Percentiles rank a stretch among this genome's conserved stretches.
These are phyloP conservation scores for Argynnis bischoffii DNA, from an alignment of 2,888 invertebrate species.

Conservation along the genomic window DNA sequence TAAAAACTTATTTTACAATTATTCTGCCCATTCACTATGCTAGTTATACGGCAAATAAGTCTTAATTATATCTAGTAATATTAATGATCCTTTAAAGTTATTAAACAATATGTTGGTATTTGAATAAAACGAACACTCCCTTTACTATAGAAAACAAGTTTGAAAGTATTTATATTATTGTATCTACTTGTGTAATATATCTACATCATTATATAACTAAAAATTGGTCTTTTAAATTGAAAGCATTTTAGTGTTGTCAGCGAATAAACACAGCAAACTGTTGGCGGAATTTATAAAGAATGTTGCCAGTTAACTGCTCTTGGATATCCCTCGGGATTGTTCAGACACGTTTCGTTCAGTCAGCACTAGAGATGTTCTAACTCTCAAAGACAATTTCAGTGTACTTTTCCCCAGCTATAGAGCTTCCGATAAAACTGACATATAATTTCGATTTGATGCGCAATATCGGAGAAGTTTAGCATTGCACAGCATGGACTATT, in stretches of 20 bases:
- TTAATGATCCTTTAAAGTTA: too few relatives aligned
- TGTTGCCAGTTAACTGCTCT: conserved; percentile 64
- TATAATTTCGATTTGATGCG: conserved; percentile 56
- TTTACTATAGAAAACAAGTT: too few relatives aligned
- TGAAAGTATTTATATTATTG: too few relatives aligned
- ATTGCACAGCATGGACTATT: neutral
- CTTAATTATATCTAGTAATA: too few relatives aligned
- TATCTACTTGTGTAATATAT: neutral
- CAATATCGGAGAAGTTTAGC: conserved; percentile 6
- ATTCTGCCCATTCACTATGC: too few relatives aligned
- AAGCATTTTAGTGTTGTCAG: conserved; percentile 26
- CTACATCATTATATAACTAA: neutral
- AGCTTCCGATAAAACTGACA: conserved; percentile 58
- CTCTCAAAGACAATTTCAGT: conserved; percentile 70
- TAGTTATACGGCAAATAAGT: too few relatives aligned
- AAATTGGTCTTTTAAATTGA: conserved; percentile 12
- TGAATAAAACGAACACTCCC: too few relatives aligned
- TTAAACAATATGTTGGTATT: too few relatives aligned
- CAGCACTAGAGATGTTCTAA: conserved; percentile 64
- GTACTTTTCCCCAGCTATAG: conserved; percentile 59
- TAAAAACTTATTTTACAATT: too few relatives aligned
- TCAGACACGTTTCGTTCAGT: conserved; percentile 68
- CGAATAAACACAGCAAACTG: conserved; percentile 54
- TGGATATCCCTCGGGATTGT: conserved; percentile 58
- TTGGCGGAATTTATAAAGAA: conserved; percentile 57